phyloP scores from a whole-genome alignment of 2,113 vertebrate genomes.

The Engystomops pustulosus region DNA sequence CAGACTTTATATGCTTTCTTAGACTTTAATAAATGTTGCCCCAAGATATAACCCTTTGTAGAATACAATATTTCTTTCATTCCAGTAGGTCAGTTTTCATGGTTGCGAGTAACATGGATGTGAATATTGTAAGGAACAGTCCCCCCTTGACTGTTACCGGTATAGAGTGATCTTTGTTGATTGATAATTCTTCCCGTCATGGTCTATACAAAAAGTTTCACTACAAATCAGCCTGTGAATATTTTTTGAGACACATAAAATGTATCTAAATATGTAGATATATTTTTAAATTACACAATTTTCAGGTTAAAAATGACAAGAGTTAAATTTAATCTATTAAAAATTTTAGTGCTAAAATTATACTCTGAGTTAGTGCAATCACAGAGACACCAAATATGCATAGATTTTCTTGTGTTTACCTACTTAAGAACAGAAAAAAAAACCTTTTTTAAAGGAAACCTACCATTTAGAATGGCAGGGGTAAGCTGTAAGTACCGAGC shows the following conservation, averaged over 20 bases:
- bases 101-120: slow-evolving; percentile 18
- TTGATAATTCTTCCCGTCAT: slow-evolving; percentile 55
- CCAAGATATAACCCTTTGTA: slow-evolving; percentile 57
- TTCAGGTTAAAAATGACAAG: too few relatives aligned
- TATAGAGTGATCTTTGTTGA: slow-evolving; percentile 58
- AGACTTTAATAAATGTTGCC: slow-evolving; percentile 39
- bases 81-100: slow-evolving; percentile 28
- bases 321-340: too few relatives aligned
- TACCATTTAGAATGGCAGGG: too few relatives aligned
- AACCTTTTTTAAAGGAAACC: too few relatives aligned
- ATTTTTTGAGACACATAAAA: slow-evolving; percentile 44
- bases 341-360: too few relatives aligned
- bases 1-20: slow-evolving; percentile 70
- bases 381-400: too few relatives aligned
- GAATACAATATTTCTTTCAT: slow-evolving; percentile 58
- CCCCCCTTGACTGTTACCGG: slow-evolving; percentile 36
- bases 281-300: too few relatives aligned
- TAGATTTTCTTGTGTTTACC: too few relatives aligned
- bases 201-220: slow-evolving; percentile 35
- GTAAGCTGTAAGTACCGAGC: too few relatives aligned
- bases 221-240: slow-evolving; percentile 71
- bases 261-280: background rate
- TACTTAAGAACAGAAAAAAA: too few relatives aligned
- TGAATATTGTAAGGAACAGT: slow-evolving; percentile 32
- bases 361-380: too few relatives aligned